Evolutionary conservation across 92 coral and sea anemone species (phyloP).

Genomic region (Hydrozoanthus gracilis): DNA sequence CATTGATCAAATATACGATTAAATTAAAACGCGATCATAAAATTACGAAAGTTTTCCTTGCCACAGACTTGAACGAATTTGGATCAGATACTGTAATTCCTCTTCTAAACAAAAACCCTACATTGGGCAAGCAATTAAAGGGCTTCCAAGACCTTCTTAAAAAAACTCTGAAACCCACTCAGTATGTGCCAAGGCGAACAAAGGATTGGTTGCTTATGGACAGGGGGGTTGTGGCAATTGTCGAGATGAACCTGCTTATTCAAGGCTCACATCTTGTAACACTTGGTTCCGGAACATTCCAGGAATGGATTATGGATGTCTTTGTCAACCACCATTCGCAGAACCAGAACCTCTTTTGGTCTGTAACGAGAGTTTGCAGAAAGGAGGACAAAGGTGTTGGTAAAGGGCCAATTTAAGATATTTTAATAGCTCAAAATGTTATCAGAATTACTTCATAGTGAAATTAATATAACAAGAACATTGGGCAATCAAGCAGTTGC

Average conservation of each 20-base stretch:
- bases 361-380: conserved; percentile 86
- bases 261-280: conserved; percentile 86
- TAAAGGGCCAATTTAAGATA: conserved; percentile 2
- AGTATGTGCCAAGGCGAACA: conserved; percentile 70
- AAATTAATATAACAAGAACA: too few relatives aligned
- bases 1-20: conserved; percentile 58
- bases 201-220: conserved; percentile 71
- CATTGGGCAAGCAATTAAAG: conserved; percentile 56
- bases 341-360: conserved; percentile 70
- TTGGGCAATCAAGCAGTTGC: too few relatives aligned
- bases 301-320: conserved; percentile 90
- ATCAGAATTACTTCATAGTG: too few relatives aligned
- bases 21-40: conserved; percentile 63
- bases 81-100: conserved; percentile 90
- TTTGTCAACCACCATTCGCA: conserved; percentile 73
- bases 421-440: too few relatives aligned
- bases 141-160: conserved; percentile 58
- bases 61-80: conserved; percentile 84
- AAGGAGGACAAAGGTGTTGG: conserved; percentile 65
- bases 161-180: conserved; percentile 61
- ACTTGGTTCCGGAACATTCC: conserved; percentile 96
- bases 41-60: conserved; percentile 73
- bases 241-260: conserved; percentile 87
- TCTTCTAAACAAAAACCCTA: conserved; percentile 59
- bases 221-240: conserved; percentile 94